Evolutionary conservation across 2,113 vertebrate genomes (phyloP).

Genomic region (Prinia subflava): DNA sequence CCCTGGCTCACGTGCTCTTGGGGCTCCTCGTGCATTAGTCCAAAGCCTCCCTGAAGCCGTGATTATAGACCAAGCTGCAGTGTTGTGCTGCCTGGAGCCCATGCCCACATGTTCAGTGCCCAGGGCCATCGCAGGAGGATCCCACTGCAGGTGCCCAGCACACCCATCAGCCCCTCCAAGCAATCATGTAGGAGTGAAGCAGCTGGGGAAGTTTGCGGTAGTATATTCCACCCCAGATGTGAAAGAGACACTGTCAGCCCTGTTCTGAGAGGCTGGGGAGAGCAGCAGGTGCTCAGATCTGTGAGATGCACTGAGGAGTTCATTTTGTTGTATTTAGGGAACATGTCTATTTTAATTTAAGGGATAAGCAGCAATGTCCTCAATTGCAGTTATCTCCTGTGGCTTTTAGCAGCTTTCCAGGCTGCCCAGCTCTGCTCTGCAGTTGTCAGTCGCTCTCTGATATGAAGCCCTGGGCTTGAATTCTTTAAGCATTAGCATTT

Average conservation of each 20-base stretch:
- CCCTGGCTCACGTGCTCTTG: rapidly evolving
- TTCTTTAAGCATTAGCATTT: not conserved
- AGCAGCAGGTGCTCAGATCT: not conserved
- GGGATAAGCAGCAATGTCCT: not conserved
- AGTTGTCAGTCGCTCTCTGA: not conserved
- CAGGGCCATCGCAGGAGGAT: rapidly evolving
- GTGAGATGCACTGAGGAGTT: not conserved
- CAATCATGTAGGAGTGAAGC: rapidly evolving
- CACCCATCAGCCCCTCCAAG: not conserved
- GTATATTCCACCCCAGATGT: not conserved
- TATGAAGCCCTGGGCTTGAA: conserved; percentile 22
- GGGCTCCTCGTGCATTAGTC: not conserved
- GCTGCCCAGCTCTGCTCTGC: not conserved
- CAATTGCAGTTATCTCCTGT: not conserved
- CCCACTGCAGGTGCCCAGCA: not conserved
- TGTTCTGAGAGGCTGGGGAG: rapidly evolving
- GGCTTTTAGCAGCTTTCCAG: not conserved
- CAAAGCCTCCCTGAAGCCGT: not conserved
- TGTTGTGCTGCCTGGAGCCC: rapidly evolving
- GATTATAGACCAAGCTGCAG: rapidly evolving
- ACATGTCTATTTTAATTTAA: not conserved
- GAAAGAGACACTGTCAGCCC: rapidly evolving
- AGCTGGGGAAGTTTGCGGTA: not conserved
- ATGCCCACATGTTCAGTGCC: rapidly evolving
- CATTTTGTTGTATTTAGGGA: not conserved